phyloP scores from a whole-genome alignment of 2,113 vertebrate genomes.

The Stigmatopora argus region DNA sequence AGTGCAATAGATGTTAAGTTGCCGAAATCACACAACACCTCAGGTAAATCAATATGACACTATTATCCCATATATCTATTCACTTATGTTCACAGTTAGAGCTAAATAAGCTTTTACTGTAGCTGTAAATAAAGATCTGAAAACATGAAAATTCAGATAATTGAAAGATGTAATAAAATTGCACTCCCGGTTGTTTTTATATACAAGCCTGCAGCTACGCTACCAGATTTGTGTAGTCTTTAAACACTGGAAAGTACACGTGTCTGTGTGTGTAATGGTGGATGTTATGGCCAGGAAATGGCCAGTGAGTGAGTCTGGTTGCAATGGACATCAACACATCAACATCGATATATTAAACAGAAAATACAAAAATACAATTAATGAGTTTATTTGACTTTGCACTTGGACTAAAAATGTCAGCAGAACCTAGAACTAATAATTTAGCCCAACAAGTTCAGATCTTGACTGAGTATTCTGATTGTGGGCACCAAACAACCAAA shows the following conservation, averaged over 20 bases:
- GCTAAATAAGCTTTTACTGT: background rate
- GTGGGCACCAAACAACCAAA: background rate
- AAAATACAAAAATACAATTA: no score
- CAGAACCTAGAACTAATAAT: background rate
- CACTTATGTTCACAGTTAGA: background rate
- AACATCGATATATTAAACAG: no score
- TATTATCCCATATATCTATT: background rate
- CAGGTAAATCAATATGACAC: background rate
- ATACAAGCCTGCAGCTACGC: background rate
- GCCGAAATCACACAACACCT: background rate
- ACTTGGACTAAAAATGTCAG: no score
- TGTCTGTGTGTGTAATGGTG: background rate
- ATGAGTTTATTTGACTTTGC: no score
- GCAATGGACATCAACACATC: no score
- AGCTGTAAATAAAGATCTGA: background rate
- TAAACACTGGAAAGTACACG: background rate
- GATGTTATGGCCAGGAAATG: background rate
- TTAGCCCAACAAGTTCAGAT: background rate
- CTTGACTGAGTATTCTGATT: background rate
- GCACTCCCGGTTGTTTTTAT: background rate
- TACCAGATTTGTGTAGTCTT: background rate
- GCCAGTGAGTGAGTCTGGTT: background rate
- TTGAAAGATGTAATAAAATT: background rate
- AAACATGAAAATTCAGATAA: background rate
- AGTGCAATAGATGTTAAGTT: slow-evolving; percentile 2